These are phyloP conservation scores for Hypsopygia costalis DNA, from an alignment of 2,888 invertebrate species.

Conservation along the genomic window DNA sequence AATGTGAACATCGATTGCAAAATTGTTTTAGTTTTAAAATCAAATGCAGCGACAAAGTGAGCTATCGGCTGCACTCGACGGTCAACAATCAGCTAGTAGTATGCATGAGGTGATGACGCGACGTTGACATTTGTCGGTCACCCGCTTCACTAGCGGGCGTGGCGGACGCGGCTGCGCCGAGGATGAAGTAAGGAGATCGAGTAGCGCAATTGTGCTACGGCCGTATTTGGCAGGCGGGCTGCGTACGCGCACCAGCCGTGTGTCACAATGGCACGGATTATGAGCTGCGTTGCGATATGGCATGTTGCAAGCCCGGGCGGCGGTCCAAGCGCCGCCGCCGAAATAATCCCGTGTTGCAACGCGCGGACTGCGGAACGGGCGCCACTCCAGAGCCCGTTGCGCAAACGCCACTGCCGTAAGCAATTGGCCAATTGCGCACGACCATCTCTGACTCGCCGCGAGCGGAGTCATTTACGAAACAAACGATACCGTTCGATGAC, in stretches of 20 bases:
- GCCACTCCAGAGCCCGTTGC: constrained; percentile 70
- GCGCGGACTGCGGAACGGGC: constrained; percentile 71
- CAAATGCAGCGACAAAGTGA: constrained; percentile 54
- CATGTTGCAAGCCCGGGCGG: constrained; percentile 77
- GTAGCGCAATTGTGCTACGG: constrained; percentile 49
- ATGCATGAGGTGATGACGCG: constrained; percentile 26
- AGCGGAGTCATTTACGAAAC: constrained; percentile 49
- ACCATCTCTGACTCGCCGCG: constrained; percentile 34
- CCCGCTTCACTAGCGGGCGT: constrained; percentile 7
- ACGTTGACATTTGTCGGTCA: constrained; percentile 31
- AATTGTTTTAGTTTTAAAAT: constrained; percentile 78
- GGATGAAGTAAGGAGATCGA: constrained; percentile 58
- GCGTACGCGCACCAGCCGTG: constrained; percentile 42
- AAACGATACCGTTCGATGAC: constrained; percentile 63
- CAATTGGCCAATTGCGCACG: constrained; percentile 62
- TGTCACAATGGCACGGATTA: constrained; percentile 76
- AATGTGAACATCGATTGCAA: constrained; percentile 80
- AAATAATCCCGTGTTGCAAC: constrained; percentile 80
- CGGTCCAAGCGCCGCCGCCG: constrained; percentile 73
- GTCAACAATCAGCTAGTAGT: too few species aligned
- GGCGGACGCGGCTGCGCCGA: constrained; percentile 16
- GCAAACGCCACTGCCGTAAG: constrained; percentile 54
- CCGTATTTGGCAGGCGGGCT: constrained; percentile 68
- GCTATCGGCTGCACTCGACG: constrained; percentile 24
- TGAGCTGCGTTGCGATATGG: constrained; percentile 77